These are phyloP conservation scores for Candoia aspera DNA, from an alignment of 2,113 vertebrate species.

Conservation along the genomic window DNA sequence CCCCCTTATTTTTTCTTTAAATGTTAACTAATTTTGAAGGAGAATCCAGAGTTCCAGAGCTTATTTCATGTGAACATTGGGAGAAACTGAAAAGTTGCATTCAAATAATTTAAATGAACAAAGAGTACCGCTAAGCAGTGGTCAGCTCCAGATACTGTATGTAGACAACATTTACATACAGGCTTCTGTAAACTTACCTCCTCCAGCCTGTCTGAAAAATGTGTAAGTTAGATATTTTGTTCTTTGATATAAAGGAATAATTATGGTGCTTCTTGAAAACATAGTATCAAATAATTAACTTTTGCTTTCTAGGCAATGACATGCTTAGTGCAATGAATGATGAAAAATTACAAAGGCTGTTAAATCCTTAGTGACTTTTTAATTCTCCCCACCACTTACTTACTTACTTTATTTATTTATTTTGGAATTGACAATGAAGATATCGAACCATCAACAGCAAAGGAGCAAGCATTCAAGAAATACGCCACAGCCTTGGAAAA, in stretches of 20 bases:
- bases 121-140: background rate
- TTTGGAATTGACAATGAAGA: background rate
- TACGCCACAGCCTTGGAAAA: background rate
- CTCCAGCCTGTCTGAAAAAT: background rate
- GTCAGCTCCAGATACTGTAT: background rate
- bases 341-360: constrained; percentile 25
- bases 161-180: no score
- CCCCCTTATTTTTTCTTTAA: background rate
- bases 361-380: constrained; percentile 34
- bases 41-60: background rate
- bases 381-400: constrained; percentile 1
- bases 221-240: background rate
- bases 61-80: background rate
- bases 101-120: background rate
- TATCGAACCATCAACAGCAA: background rate
- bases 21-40: background rate
- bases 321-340: constrained; percentile 59
- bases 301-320: constrained; percentile 56
- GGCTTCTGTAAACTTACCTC: background rate
- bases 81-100: background rate
- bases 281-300: constrained; percentile 40
- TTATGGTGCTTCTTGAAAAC: constrained; percentile 42
- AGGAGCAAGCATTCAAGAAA: background rate
- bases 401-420: background rate
- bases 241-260: background rate